Evolutionary conservation across 2,113 vertebrate species (phyloP).

Genomic region (Procapra przewalskii): DNA sequence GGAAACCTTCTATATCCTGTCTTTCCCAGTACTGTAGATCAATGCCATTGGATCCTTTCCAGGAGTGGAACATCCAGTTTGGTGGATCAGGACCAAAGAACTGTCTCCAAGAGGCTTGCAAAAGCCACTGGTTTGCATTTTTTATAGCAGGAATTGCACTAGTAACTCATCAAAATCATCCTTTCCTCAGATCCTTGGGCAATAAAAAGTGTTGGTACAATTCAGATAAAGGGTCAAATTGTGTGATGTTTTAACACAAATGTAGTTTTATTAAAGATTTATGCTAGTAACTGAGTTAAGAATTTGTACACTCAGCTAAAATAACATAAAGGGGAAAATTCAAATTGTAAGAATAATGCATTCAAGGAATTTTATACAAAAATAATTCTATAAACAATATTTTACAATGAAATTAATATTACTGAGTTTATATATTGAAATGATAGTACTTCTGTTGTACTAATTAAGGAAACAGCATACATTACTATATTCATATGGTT

Average conservation of each 20-base stretch:
- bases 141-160: neutral
- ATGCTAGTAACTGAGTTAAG: neutral
- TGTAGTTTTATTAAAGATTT: neutral
- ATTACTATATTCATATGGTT: neutral
- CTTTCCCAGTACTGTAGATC: neutral
- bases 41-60: neutral
- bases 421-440: neutral
- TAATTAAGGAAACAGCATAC: neutral
- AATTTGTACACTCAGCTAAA: neutral
- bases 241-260: neutral
- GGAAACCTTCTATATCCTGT: neutral
- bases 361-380: neutral
- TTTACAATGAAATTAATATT: neutral
- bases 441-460: neutral
- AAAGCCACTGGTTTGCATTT: neutral
- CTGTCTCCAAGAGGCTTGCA: neutral
- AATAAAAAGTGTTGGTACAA: neutral
- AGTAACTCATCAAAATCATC: neutral
- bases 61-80: neutral
- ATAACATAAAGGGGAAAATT: neutral
- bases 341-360: neutral
- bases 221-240: neutral
- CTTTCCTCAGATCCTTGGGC: neutral
- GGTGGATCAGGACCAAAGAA: neutral
- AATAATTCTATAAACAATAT: neutral